Base-by-base conservation (phyloP, 2,888 invertebrate species). In the Oligia fasciuncula region DNA sequence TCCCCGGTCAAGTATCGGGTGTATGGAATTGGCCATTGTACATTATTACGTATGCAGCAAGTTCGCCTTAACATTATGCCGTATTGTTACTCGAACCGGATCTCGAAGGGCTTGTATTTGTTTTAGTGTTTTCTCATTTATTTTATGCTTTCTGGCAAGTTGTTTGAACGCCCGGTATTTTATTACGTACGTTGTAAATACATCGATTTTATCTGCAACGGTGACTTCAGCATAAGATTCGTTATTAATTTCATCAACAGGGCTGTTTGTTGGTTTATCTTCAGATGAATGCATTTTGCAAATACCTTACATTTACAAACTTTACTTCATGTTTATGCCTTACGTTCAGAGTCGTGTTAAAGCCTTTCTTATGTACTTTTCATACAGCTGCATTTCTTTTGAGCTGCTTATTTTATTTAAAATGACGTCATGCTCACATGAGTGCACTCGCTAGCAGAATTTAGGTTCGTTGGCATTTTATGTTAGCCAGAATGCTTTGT, bases 21-120 rank as follows among this genome's bases (percentile, higher is more conserved):
- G 83, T 80, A 87, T 82, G 81, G 91, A 86, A 90, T 91, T 90
- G 90, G 89, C 86, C 87, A 89, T 90, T 89, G 92, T 91, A 88
- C 76, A 84, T 85, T 87, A 90, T 92, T 92, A 91, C 89, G 89
- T 91, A 90, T 88, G 89, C 87, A 88, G 81, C 77, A 77, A 87
- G 87, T 85, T 90, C 72, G 67, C 80, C 77, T 85, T 78, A 82
- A 85, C 80, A 89, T 90, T 88, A 91, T 88, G 81, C 84, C 67
- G 86, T 90, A 92, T 92, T 91, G 91, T 92, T 92, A 89, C 85
- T 86, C 86, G 51, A 87, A 89, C 88, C 86, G 84, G 89, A 88
- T 84, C 78, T 84, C 71, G 29, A 69, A 87, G 77, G 83, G 81
- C 71, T 84, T 77, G 68, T 80, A 74, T 87, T 81, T 81, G 70